Base-by-base conservation (phyloP, 2,113 vertebrate genomes). In the Pseudorectes ferrugineus region DNA sequence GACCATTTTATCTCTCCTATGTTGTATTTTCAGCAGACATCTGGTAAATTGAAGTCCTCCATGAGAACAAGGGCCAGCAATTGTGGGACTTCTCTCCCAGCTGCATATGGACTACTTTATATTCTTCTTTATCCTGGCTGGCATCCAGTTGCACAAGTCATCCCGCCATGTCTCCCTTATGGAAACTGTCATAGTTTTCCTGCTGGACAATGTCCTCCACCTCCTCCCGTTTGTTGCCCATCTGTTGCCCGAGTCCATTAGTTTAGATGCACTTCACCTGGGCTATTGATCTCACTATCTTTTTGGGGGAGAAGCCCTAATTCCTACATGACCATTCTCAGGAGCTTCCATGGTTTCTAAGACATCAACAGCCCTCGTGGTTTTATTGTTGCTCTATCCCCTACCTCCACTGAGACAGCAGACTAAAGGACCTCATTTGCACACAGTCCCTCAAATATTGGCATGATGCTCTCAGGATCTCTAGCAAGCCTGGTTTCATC, bases 311-410 rank as follows among this genome's bases (percentile, higher is more conserved):
- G 25, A 59, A 52, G 3, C 1, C 7, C 25, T 33, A 35, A 52
- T 26, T 46, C 18, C 8, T 45, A 18, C 0, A 0, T n/a, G 33
- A 40, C 24, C 5, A 40, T 66, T 91, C 38, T 65, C 29, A 46
- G 40, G n/a, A 52, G 6, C 19, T 78, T 23, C 24, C 14, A 8
- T 4, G 21, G 3, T 52, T 72, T 46, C 14, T 25, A 26, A 58
- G 14, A 38, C 4, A 58, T 26, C 5, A 31, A 11, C 22, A 52
- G 3, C 2, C 17, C 21, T 70, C 2, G 0, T 31, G 3, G 20
- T 25, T 58, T 58, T 51, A n/a, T 21, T 58, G 15, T 20, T 58
- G 29, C 51, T 40, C 40, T 10, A 38, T 51, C 20, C 5, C 13
- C 8, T 43, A n/a, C 9, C 49, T 63, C 33, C 23, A n/a, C 13